A percentile compares a stretch with the other conserved stretches of the same genome.
Evolutionary conservation across 1,140 invertebrate genomes (phyloP).

Genomic region (Hydropsyche tenuis): DNA sequence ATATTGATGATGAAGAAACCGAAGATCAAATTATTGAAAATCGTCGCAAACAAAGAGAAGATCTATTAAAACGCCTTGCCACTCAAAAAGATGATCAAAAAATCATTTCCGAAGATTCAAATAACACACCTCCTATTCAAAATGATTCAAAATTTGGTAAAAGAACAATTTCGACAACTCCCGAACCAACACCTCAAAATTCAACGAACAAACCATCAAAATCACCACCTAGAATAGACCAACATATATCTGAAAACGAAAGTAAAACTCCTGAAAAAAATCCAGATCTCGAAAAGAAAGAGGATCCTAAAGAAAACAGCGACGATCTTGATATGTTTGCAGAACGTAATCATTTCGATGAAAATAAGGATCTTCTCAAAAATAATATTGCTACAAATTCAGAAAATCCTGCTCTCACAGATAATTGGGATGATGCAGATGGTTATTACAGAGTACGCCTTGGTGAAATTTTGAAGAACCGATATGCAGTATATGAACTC

Average conservation of each 20-base stretch:
- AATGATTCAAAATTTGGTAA: not conserved
- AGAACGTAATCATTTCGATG: slow-evolving; percentile 86
- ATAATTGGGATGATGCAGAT: slow-evolving; percentile 99
- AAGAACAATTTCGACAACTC: not conserved
- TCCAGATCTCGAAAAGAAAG: slow-evolving; percentile 35
- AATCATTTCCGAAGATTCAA: slow-evolving; percentile 1
- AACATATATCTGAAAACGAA: not conserved
- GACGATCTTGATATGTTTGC: slow-evolving; percentile 85
- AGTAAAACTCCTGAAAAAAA: slow-evolving; percentile 13
- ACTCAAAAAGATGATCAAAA: slow-evolving; percentile 26
- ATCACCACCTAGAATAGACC: not conserved
- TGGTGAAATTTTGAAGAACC: slow-evolving; percentile 90
- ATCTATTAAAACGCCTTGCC: slow-evolving; percentile 71
- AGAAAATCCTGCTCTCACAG: slow-evolving; percentile 91
- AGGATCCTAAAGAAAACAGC: slow-evolving; percentile 54
- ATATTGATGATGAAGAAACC: slow-evolving; percentile 88
- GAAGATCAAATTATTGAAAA: slow-evolving; percentile 93
- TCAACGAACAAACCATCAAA: slow-evolving; percentile 5
- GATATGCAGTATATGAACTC: slow-evolving; percentile 96
- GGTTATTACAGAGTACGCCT: slow-evolving; percentile 92
- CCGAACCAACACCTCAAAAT: not conserved
- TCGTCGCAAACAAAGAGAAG: slow-evolving; percentile 87
- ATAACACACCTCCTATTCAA: not conserved
- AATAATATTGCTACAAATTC: slow-evolving; percentile 63
- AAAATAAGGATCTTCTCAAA: slow-evolving; percentile 80